A percentile compares a stretch with the other conserved stretches of the same genome.
Conservation (phyloP, 2,797 vertebrate species). For the Halcyon chelicuti region DNA sequence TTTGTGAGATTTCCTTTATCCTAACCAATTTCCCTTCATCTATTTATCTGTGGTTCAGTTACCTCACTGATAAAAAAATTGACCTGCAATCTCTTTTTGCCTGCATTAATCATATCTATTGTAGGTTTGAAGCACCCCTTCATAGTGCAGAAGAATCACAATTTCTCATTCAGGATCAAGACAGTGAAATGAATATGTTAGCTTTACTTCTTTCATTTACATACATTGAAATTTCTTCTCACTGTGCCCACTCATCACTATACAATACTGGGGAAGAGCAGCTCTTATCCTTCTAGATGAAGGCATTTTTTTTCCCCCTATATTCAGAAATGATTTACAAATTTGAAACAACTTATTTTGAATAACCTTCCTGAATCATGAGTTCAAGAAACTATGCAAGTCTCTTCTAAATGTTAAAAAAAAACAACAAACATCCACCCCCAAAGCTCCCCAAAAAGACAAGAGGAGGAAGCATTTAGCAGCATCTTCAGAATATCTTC, state of each 20-base stretch:
- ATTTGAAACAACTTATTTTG: background rate
- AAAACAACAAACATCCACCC: fast-evolving
- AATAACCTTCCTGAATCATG: background rate
- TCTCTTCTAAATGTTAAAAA: background rate
- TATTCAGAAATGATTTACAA: background rate
- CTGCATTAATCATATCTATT: background rate
- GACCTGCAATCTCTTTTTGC: background rate
- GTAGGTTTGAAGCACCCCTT: background rate
- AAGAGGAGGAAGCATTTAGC: background rate
- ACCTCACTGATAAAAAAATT: background rate
- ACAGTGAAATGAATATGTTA: background rate
- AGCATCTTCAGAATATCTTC: background rate
- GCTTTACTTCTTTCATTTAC: background rate
- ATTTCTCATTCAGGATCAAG: background rate
- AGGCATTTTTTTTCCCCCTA: background rate
- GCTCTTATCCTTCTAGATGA: background rate
- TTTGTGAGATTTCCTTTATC: background rate
- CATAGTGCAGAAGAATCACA: background rate
- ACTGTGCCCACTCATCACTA: background rate
- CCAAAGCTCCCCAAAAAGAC: background rate
- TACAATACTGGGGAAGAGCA: background rate
- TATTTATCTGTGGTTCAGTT: background rate
- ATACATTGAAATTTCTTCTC: background rate
- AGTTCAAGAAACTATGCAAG: background rate
- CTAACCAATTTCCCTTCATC: background rate